phyloP scores from a whole-genome alignment of 1,140 invertebrate species.

The Orchesella cincta region DNA sequence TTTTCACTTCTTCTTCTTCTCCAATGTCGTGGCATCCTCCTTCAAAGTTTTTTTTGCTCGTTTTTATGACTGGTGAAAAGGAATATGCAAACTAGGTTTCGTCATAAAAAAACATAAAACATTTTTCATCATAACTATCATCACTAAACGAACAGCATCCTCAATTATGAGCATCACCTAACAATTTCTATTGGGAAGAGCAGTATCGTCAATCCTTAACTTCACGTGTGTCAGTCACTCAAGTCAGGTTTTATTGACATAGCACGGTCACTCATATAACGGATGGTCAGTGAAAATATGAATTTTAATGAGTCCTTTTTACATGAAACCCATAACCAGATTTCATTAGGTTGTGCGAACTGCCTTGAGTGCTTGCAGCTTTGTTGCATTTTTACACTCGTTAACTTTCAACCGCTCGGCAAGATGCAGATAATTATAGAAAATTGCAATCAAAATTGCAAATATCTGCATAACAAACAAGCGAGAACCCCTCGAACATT shows the following conservation, averaged over 20 bases:
- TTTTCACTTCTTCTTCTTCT: not conserved
- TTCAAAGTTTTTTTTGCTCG: not conserved
- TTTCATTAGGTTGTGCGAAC: no score
- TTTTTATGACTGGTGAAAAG: not conserved
- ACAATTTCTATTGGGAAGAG: conserved; percentile 1
- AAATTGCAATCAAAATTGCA: no score
- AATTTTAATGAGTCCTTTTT: conserved; percentile 25
- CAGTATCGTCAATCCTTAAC: not conserved
- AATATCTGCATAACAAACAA: no score
- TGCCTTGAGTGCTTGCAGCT: no score
- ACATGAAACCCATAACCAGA: not conserved
- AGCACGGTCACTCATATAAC: conserved; percentile 9
- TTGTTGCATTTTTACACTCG: not conserved
- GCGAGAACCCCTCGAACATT: no score
- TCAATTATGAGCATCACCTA: not conserved
- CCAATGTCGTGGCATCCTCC: not conserved
- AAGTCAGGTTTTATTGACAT: conserved; percentile 27
- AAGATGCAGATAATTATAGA: conserved; percentile 2
- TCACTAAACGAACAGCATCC: not conserved
- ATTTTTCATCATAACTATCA: conserved; percentile 9
- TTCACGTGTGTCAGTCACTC: not conserved
- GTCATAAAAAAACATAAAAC: conserved; percentile 18
- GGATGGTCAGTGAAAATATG: not conserved
- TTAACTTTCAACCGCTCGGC: not conserved
- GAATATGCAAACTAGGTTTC: conserved; percentile 13